Evolutionary conservation across 1,140 invertebrate genomes (phyloP), one percentile per base, ranked within the genome.

Genomic region (Sycophaga agraensis): DNA sequence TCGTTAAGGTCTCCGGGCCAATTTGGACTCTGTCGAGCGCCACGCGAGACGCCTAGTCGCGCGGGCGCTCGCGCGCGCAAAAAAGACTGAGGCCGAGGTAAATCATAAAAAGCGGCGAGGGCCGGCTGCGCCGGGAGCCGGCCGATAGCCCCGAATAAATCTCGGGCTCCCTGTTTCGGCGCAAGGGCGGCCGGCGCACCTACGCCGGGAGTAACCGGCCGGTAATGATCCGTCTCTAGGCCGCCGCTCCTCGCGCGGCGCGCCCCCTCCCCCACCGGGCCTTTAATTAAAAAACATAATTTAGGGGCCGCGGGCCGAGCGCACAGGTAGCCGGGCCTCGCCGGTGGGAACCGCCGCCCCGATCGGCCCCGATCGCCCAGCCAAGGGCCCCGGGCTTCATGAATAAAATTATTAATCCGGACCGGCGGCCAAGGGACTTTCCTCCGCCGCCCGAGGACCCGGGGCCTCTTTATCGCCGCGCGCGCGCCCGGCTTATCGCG

Each of bases 261-360:
- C 63, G 53, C 61, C 69, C 63, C 51, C 65, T 65, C 28, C 28
- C 28, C 28, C 28, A 4, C 28, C 9, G 63, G 66, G 65, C 76
- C 76, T 81, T 82, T 82, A 81, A 82, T 81, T 82, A 81, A 82
- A 82, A 82, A 82, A 79, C 73, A 79, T 82, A 82, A 82, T 82
- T 81, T 81, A 80, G 76, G 77, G 68, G 76, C 58, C 28, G 28
- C 19, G 34, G 28, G 34, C 21, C 11, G 37, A 46, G n/a, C 42
- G 46, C 11, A 76, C 78, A 79, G 79, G 80, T 81, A 80, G 80
- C 78, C 65, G 66, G 55, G 60, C n/a, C 34, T 69, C 65, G 70
- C n/a, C 28, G 74, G 73, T 80, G 78, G 78, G 79, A 81, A 80
- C 75, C 75, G 70, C 70, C 73, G 63, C 63, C 53, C 56, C 68